Base-by-base conservation (phyloP, 2,113 vertebrate species). In the Cyanistes caeruleus region DNA sequence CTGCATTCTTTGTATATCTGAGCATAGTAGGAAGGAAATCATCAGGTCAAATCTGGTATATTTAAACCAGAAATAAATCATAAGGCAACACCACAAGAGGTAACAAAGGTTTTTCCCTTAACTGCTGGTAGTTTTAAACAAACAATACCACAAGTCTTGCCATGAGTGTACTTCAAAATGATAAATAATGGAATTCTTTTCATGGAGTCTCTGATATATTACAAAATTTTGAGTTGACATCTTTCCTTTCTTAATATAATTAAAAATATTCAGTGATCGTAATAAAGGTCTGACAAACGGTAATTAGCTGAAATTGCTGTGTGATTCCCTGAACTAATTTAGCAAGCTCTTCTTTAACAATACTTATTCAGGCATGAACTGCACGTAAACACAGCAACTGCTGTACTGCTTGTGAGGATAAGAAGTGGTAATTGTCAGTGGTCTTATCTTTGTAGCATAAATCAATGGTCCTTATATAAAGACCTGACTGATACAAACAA, bases 221-320 rank as follows among this genome's bases (percentile, higher is more conserved):
- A 90, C 46, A 46, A 93, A 93, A 80, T 56, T 10, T 2, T 51
- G 35, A 95, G 31, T 37, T 97, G 82, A 86, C 55, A 92, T 86
- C 72, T 93, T 92, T 46, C n/a, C 48, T 93, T 83, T 91, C 63
- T 63, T 93, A 88, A 90, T 84, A 55, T 84, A 90, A 96, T 95
- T 90, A 92, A 94, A 95, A 97, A 86, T 88, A 93, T 86, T 92
- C 92, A 69, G 33, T 62, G 55, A 43, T 83, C 62, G 16, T 80
- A 94, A 90, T 90, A 93, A 90, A 90, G 56, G 80, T 96, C 87
- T 93, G 83, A 95, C 68, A 93, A 95, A 86, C 56, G 35, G 65
- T 84, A 96, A 94, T 95, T 95, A 94, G 80, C 64, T 95, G 41
- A 95, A 94, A 95, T 95, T 95, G 84, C 91, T 94, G 28, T 84